Evolutionary conservation across 2,113 vertebrate species (phyloP), one percentile per base, ranked within the genome.

Genomic region (Hucho hucho): DNA sequence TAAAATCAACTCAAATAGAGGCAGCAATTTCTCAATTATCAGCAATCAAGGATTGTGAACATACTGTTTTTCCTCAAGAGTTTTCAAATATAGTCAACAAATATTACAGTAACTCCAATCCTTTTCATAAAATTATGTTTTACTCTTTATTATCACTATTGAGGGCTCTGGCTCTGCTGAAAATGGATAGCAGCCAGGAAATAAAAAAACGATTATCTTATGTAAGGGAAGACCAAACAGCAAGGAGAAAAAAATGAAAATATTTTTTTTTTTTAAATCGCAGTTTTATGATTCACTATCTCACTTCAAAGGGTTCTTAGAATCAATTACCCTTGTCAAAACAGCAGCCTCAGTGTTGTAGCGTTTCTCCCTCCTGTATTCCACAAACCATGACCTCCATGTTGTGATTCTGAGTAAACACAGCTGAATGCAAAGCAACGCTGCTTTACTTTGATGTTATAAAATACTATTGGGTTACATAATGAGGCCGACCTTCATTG

Each of bases 311-410:
- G 75, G 58, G 58, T 78, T 70, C 69, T 72, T 59, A 65, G 73
- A 77, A 83, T 83, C 78, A 74, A 77, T 85, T 85, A 74, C 75
- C 47, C 70, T 58, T 75, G 73, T 81, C 75, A 70, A 73, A 80
- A 71, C 64, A 22, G 64, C 37, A 18, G 29, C 32, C 24, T 3
- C 16, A 24, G 20, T 58, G 14, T 32, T 43, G 20, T 75, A 14
- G 12, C 1, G 43, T 22, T 43, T 16, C 64, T 72, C 32, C 6
- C 70, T 59, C 13, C 56, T 18, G 18, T 56, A 61, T 37, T 64
- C 59, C 12, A 14, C n/a, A 47, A 24, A 25, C 82, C 78, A 77
- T 73, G 73, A 78, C 79, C 79, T 74, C 69, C 63, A 73, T 73
- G 53, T 73, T 73, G 7, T 59, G 13, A 61, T 72, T 32, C 29